phyloP scores from a whole-genome alignment of 2,888 invertebrate genomes.

The Timema podura region DNA sequence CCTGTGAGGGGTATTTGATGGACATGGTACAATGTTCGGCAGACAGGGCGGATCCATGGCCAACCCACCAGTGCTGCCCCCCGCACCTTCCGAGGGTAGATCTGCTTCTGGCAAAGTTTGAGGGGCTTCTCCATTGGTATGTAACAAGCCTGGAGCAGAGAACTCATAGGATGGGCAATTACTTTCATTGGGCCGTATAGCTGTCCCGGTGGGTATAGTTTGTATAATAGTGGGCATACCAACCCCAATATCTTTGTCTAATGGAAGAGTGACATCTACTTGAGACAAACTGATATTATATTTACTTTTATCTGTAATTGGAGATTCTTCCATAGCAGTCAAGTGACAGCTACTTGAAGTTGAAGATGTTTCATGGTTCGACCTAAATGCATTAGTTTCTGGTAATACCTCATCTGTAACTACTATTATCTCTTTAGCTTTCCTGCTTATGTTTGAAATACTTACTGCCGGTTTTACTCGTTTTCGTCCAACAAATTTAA shows the following conservation, averaged over 20 bases:
- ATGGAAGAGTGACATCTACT: background rate
- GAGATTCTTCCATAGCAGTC: background rate
- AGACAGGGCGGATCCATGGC: background rate
- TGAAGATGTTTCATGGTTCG: background rate
- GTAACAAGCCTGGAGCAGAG: background rate
- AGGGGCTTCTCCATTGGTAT: slow-evolving; percentile 11
- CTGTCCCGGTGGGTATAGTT: slow-evolving; percentile 18
- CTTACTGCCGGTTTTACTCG: slow-evolving; percentile 22
- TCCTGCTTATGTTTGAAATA: slow-evolving; percentile 15
- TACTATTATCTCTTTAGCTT: slow-evolving; percentile 6
- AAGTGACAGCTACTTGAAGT: background rate
- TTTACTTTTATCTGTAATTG: no score
- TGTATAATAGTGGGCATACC: slow-evolving; percentile 10
- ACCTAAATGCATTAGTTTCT: background rate
- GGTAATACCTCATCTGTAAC: background rate
- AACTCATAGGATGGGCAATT: background rate
- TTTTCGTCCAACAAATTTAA: slow-evolving; percentile 4
- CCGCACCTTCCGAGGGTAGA: slow-evolving; percentile 18
- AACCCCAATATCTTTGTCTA: slow-evolving; percentile 1
- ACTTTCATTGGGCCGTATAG: slow-evolving; percentile 2
- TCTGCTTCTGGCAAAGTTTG: slow-evolving; percentile 11
- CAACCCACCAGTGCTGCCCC: background rate
- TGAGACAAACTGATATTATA: background rate
- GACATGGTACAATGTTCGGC: background rate
- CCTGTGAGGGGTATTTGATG: slow-evolving; percentile 1